A percentile compares a stretch with the other conserved stretches of the same genome.
Evolutionary conservation across 2,888 invertebrate genomes (phyloP).

Genomic region (Pristionchus entomophagus): DNA sequence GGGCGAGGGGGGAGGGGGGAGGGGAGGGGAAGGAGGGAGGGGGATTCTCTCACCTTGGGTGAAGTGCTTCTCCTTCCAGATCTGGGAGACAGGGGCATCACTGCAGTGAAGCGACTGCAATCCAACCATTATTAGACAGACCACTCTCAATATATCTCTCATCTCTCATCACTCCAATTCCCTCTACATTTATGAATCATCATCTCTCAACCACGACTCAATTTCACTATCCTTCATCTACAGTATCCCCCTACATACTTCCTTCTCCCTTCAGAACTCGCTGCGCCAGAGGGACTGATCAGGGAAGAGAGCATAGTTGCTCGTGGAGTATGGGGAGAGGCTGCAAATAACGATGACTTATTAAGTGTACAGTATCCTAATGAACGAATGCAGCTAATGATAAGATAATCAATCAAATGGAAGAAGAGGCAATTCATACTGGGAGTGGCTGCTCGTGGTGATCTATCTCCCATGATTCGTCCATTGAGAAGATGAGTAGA

Average conservation of each 20-base stretch:
- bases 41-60: background rate
- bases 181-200: no score
- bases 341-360: background rate
- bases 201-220: no score
- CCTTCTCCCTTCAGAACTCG: conserved; percentile 23
- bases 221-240: no score
- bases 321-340: background rate
- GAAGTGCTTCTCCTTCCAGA: conserved; percentile 24
- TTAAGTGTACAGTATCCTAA: background rate
- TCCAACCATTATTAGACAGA: background rate
- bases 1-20: no score
- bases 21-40: no score
- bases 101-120: conserved; percentile 32
- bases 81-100: conserved; percentile 12
- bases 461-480: background rate
- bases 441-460: background rate
- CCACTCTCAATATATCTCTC: no score
- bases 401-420: no score
- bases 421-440: no score
- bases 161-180: background rate
- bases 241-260: background rate
- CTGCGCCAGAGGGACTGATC: conserved; percentile 21
- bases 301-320: background rate
- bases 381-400: no score
- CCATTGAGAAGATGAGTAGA: conserved; percentile 11